Evolutionary conservation across 2,797 vertebrate genomes (phyloP).

Genomic region (Scomberomorus guttatus): DNA sequence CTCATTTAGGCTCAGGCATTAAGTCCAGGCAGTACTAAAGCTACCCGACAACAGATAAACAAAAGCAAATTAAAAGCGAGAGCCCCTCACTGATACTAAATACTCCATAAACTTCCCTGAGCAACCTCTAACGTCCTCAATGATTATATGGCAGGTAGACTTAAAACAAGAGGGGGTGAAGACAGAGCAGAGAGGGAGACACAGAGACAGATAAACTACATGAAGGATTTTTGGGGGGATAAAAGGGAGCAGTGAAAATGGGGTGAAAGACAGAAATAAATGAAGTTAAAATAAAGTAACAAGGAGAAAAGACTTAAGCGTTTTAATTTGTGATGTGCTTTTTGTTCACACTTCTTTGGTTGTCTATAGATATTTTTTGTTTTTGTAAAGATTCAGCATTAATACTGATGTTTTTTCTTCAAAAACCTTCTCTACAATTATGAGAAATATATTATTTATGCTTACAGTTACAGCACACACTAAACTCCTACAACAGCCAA

Average conservation of each 20-base stretch:
- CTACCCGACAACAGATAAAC: conserved; percentile 72
- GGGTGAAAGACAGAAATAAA: background rate
- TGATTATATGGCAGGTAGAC: conserved; percentile 53
- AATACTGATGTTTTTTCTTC: no score
- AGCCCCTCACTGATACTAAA: conserved; percentile 60
- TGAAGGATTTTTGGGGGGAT: background rate
- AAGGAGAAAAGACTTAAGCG: background rate
- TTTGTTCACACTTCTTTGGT: no score
- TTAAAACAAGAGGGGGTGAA: conserved; percentile 20
- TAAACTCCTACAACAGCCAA: no score
- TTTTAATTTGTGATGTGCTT: no score
- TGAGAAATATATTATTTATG: no score
- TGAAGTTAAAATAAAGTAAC: background rate
- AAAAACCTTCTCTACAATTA: no score
- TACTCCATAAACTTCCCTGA: conserved; percentile 63
- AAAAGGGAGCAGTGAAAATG: background rate
- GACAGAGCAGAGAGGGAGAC: background rate
- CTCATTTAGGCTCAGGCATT: conserved; percentile 51
- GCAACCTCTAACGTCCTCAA: conserved; percentile 52
- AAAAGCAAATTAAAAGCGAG: conserved; percentile 71
- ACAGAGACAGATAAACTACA: background rate
- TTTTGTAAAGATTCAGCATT: no score
- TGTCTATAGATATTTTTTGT: no score
- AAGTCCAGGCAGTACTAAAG: conserved; percentile 58
- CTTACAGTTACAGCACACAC: no score